Conservation (phyloP, 2,888 invertebrate genomes). For the Megastigmus dorsalis region DNA sequence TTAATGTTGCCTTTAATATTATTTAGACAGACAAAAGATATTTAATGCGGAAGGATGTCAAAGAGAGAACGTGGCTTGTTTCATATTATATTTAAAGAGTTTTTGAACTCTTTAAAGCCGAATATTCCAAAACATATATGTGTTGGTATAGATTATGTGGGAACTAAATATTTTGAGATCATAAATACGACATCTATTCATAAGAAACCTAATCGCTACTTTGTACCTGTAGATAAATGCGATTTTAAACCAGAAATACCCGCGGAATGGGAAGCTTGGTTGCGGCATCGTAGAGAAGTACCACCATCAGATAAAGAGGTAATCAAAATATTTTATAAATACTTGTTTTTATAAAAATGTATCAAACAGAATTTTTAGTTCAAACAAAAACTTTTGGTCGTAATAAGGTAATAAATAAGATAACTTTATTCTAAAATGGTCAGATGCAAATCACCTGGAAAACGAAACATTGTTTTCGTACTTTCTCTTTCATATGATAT, state of each 20-base stretch:
- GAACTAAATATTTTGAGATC: constrained; percentile 87
- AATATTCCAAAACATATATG: constrained; percentile 67
- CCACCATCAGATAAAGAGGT: constrained; percentile 87
- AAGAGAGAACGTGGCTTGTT: constrained; percentile 63
- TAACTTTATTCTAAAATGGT: no score
- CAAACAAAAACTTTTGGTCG: no score
- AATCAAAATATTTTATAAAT: no score
- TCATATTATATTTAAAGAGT: constrained; percentile 77
- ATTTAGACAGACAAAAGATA: no score
- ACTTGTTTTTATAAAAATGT: no score
- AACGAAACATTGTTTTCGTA: no score
- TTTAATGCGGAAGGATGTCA: no score
- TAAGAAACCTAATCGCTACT: constrained; percentile 82
- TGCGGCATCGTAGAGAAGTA: constrained; percentile 79
- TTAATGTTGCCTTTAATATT: no score
- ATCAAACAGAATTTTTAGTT: no score
- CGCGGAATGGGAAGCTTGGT: constrained; percentile 93
- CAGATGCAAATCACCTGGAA: no score
- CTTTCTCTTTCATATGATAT: no score
- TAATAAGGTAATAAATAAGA: no score
- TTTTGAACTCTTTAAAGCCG: constrained; percentile 79
- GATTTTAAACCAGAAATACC: constrained; percentile 85
- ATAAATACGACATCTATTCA: constrained; percentile 64
- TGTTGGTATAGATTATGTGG: constrained; percentile 85
- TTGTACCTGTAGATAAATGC: constrained; percentile 81